Evolutionary conservation across 2,113 vertebrate species (phyloP), one percentile per base, ranked within the genome.

Genomic region (Triplophysa tibetana): DNA sequence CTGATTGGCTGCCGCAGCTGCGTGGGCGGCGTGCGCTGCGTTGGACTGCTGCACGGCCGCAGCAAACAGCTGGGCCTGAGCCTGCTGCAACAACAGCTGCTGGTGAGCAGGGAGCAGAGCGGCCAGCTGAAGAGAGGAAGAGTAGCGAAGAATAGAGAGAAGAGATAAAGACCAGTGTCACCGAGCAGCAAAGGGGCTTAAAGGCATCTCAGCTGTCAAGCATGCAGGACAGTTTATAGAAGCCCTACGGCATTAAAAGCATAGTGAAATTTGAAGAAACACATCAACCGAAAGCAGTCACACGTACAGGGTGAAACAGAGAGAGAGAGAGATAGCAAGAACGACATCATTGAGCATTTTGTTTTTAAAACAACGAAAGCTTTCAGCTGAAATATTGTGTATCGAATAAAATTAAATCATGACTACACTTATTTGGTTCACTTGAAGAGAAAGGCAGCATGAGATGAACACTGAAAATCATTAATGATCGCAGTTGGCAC

Each of bases 81-180:
- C 94, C 91, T 96, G 95, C 84, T 97, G 95, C 62, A 96, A 91
- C 82, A 97, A 92, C 63, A 97, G 87, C 91, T 96, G 96, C 89
- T 96, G 96, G 88, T 95, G 96, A 13, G 95, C 93, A 0, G 95
- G 96, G 80, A 96, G 93, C 86, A 96, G 93, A 7, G 95, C 95
- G 0, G 95, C 95, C 67, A 96, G 94, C 94, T 95, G 88, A 17
- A 81, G 45, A 48, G 17, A 75, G 56, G 70, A 43, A 10, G 45
- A 23, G 61, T 8, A 52, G 69, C 26, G 23, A 43, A 21, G n/a
- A 17, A 45, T 14, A 43, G 13, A 17, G 12, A 64, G 29, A 64
- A 65, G n/a, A 67, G 70, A 21, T 41, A 61, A 24, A 67, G 61
- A 70, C 43, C 21, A 2, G 54, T 50, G 5, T 43, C 56, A 75